These are phyloP conservation scores for Furcifer pardalis DNA, from an alignment of 2,797 vertebrate genomes.

Conservation along the genomic window DNA sequence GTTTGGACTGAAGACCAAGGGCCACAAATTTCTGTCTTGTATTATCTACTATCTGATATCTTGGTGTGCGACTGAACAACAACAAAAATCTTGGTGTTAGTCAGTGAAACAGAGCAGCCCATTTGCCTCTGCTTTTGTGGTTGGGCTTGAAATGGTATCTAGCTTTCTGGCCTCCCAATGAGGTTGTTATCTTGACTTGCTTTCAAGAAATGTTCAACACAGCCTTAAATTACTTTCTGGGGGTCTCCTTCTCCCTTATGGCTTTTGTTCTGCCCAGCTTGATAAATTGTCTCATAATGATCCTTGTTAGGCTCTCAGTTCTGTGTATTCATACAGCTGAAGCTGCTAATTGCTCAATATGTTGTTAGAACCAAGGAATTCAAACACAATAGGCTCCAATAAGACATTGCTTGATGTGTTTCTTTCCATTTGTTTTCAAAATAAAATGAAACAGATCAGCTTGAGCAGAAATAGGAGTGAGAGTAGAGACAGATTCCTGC, in stretches of 20 bases:
- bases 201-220: background rate
- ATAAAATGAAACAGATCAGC: background rate
- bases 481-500: no score
- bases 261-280: slow-evolving; percentile 7
- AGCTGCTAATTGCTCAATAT: slow-evolving; percentile 44
- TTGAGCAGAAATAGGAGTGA: background rate
- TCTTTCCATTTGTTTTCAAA: background rate
- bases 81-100: background rate
- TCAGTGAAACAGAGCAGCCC: background rate
- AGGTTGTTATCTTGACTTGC: background rate
- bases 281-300: slow-evolving; percentile 16
- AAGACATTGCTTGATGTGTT: background rate
- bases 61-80: no score
- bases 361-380: slow-evolving; percentile 48
- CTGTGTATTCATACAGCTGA: background rate
- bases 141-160: background rate
- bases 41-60: no score
- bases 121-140: background rate
- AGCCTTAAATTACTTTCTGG: background rate
- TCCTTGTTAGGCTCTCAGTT: background rate
- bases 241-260: background rate
- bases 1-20: no score
- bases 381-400: slow-evolving; percentile 1
- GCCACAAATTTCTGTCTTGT: no score
- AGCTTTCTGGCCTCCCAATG: background rate